These are phyloP conservation scores for Pipistrellus pipistrellus DNA, from an alignment of 2,797 vertebrate species.

Conservation along the genomic window DNA sequence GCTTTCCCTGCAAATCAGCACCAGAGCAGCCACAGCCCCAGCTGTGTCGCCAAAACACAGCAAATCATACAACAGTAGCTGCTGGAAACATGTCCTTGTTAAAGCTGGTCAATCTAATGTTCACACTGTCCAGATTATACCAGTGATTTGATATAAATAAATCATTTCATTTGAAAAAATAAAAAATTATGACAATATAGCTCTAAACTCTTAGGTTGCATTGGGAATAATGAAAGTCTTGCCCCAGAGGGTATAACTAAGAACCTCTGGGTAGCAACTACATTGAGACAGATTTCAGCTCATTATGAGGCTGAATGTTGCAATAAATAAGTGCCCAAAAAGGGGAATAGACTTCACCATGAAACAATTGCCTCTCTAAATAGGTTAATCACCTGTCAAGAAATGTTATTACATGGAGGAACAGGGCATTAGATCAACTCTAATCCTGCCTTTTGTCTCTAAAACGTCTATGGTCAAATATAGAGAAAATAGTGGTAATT, in stretches of 20 bases:
- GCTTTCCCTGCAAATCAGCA: background rate
- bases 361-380: background rate
- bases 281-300: background rate
- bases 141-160: slow-evolving; percentile 10
- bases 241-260: background rate
- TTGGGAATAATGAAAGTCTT: background rate
- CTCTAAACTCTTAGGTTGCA: slow-evolving; percentile 28
- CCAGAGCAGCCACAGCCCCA: background rate
- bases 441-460: background rate
- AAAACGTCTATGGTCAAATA: slow-evolving; percentile 31
- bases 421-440: background rate
- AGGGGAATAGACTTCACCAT: background rate
- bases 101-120: background rate
- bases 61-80: background rate
- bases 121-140: background rate
- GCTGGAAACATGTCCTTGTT: background rate
- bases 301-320: background rate
- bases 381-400: background rate
- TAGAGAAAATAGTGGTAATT: background rate
- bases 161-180: slow-evolving; percentile 49
- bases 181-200: background rate
- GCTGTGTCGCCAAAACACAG: background rate
- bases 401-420: background rate
- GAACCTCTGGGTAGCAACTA: background rate
- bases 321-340: background rate